Conservation (phyloP, 2,113 vertebrate genomes). For the Struthidea cinerea region DNA sequence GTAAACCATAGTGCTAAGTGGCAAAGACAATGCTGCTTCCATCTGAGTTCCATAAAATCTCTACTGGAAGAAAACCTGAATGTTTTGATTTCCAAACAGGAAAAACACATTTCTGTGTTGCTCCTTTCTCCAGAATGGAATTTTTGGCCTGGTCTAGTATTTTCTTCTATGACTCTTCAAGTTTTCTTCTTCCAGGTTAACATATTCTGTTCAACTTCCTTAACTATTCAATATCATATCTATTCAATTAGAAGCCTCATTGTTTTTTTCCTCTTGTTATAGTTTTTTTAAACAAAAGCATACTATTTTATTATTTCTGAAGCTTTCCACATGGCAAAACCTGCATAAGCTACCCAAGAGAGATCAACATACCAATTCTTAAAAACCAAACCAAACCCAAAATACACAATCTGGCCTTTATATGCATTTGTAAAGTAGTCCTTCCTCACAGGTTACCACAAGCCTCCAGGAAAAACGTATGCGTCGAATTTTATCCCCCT, state of each 20-base stretch:
- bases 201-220: neutral
- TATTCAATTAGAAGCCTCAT: neutral
- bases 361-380: neutral
- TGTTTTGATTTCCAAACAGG: neutral
- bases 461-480: neutral
- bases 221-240: neutral
- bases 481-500: fast-evolving
- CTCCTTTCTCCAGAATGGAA: neutral
- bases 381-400: neutral
- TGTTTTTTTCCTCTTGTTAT: neutral
- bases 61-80: neutral
- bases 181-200: neutral
- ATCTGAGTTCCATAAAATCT: neutral
- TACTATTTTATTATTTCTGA: neutral
- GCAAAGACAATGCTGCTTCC: neutral
- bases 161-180: neutral
- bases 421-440: neutral
- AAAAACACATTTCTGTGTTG: neutral
- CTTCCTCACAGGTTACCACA: neutral
- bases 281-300: neutral
- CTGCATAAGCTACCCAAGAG: neutral
- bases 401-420: neutral
- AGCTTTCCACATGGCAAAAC: neutral
- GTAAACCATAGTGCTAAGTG: neutral
- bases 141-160: neutral